A percentile compares a stretch with the other conserved stretches of the same genome.
These are phyloP conservation scores for Perizoma flavofasciatum DNA, from an alignment of 2,888 invertebrate species.

Conservation along the genomic window DNA sequence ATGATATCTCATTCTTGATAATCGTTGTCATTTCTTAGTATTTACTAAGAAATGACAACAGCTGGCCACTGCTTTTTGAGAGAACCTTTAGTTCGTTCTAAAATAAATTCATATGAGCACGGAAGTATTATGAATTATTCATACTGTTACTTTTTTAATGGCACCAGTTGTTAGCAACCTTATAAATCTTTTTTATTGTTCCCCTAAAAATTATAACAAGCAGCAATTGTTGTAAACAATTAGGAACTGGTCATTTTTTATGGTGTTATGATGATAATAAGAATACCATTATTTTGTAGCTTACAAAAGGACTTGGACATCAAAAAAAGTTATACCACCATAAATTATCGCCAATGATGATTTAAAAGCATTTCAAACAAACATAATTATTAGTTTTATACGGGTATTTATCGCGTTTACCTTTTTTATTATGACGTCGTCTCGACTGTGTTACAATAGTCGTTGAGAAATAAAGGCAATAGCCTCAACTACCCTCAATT, in stretches of 20 bases:
- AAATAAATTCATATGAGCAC: slow-evolving; percentile 37
- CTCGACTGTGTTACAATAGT: too few relatives aligned
- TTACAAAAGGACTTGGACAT: not conserved
- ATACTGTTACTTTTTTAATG: slow-evolving; percentile 38
- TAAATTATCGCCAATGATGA: too few relatives aligned
- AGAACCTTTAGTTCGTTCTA: slow-evolving; percentile 23
- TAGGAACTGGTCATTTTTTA: not conserved
- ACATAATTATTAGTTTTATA: too few relatives aligned
- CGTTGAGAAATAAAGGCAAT: too few relatives aligned
- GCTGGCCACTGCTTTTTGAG: not conserved
- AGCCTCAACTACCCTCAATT: too few relatives aligned
- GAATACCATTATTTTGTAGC: not conserved
- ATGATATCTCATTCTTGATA: too few relatives aligned
- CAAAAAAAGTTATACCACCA: too few relatives aligned
- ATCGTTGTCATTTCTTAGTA: too few relatives aligned
- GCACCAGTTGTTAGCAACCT: slow-evolving; percentile 30
- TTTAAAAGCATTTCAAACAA: too few relatives aligned
- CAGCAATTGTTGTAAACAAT: slow-evolving; percentile 9
- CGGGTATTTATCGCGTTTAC: too few relatives aligned
- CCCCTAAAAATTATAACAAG: slow-evolving; percentile 16
- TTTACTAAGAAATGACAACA: too few relatives aligned
- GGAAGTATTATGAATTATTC: slow-evolving; percentile 41
- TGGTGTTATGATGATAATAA: not conserved
- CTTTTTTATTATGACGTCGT: too few relatives aligned
- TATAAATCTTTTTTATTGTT: slow-evolving; percentile 22